Evolutionary conservation across 2,797 vertebrate genomes (phyloP).

Genomic region (Trachurus trachurus): DNA sequence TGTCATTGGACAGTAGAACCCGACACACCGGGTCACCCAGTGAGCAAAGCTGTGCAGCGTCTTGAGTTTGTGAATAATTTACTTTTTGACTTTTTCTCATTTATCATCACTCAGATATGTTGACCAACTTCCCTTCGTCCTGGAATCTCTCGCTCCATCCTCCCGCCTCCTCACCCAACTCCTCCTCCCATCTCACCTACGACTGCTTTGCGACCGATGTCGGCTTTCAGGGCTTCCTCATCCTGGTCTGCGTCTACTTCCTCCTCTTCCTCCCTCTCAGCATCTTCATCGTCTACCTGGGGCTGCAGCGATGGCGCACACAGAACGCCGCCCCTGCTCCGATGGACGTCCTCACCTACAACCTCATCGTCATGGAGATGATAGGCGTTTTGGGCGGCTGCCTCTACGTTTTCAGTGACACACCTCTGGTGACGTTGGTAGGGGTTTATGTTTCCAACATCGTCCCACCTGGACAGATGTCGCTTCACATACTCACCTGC

Average conservation of each 20-base stretch:
- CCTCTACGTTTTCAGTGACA: neutral
- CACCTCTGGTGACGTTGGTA: fast-evolving
- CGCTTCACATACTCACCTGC: constrained; percentile 58
- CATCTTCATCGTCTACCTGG: constrained; percentile 16
- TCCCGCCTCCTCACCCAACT: neutral
- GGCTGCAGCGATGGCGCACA: neutral
- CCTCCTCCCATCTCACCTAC: neutral
- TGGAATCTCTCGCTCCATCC: neutral
- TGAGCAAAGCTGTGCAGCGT: too few relatives aligned
- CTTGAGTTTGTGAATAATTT: too few relatives aligned
- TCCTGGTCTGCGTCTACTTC: neutral
- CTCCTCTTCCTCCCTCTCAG: constrained; percentile 19
- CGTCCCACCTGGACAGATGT: neutral
- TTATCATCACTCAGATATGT: neutral
- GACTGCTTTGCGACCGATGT: neutral
- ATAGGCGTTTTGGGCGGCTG: neutral
- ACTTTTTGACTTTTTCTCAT: too few relatives aligned
- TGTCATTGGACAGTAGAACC: too few relatives aligned
- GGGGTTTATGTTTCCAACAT: neutral
- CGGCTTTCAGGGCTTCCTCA: neutral
- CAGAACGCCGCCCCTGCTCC: neutral
- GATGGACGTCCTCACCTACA: constrained; percentile 29
- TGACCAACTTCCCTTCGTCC: neutral
- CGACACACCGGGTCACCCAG: too few relatives aligned
- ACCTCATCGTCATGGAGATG: constrained; percentile 35